Evolutionary conservation across 2,113 vertebrate genomes (phyloP).

Genomic region (Junco hyemalis): DNA sequence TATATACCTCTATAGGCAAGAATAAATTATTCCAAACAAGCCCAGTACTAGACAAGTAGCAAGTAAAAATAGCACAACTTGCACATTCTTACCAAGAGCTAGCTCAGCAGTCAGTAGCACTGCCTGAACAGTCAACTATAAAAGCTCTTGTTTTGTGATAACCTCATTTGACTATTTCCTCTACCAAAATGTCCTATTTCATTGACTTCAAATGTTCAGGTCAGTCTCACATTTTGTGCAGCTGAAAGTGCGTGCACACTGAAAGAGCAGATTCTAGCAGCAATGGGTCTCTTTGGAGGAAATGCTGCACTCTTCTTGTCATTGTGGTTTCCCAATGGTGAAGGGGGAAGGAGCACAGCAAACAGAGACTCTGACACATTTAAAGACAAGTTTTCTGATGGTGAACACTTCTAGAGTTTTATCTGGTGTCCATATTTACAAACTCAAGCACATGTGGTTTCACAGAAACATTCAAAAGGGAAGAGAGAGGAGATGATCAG

Average conservation of each 20-base stretch:
- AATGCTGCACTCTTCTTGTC: constrained; percentile 23
- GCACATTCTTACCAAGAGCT: constrained; percentile 2
- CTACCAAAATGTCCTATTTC: background rate
- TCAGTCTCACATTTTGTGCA: background rate
- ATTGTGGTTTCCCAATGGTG: background rate
- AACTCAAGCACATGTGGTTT: background rate
- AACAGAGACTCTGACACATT: background rate
- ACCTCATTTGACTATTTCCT: background rate
- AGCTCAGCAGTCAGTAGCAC: background rate
- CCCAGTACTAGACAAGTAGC: background rate
- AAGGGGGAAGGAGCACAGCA: background rate
- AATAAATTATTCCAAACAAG: background rate
- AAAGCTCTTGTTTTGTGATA: background rate
- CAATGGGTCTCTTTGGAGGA: background rate
- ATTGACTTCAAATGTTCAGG: background rate
- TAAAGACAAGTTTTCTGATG: background rate
- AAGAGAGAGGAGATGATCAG: background rate
- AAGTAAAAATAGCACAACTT: constrained; percentile 19
- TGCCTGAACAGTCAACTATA: background rate
- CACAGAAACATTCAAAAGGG: background rate
- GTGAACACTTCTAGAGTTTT: background rate
- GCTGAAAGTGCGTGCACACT: background rate
- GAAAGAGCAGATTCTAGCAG: background rate
- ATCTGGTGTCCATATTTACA: background rate
- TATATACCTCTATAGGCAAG: background rate